phyloP scores from a whole-genome alignment of 2,797 vertebrate species.

The Chelon auratus region DNA sequence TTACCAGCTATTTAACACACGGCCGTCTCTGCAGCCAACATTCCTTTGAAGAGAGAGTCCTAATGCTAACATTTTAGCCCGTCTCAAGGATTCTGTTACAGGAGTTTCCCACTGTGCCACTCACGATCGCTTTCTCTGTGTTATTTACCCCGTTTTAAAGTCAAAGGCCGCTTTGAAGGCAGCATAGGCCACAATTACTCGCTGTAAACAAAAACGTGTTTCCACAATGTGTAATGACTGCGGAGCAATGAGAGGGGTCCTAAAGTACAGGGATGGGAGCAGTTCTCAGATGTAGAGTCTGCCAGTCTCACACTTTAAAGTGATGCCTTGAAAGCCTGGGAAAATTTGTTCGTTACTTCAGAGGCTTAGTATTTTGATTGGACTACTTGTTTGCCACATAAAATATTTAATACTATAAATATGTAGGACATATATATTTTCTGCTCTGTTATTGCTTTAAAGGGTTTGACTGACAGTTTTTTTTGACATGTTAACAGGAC shows the following conservation, averaged over 20 bases:
- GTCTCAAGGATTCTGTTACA: conserved; percentile 17
- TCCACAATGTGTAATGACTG: conserved; percentile 70
- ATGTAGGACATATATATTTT: background rate
- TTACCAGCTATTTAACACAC: conserved; percentile 57
- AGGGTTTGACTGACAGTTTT: conserved; percentile 2
- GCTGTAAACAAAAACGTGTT: conserved; percentile 73
- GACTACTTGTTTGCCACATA: conserved; percentile 42
- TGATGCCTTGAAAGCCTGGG: conserved; percentile 59
- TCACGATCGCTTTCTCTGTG: conserved; percentile 60
- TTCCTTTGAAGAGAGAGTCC: conserved; percentile 60
- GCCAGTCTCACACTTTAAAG: conserved; percentile 57
- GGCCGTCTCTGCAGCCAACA: conserved; percentile 58
- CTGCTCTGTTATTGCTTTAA: too few relatives aligned
- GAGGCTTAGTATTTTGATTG: conserved; percentile 35
- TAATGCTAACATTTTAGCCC: conserved; percentile 44
- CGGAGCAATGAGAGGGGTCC: conserved; percentile 66
- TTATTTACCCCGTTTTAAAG: conserved; percentile 62
- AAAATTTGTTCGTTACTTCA: conserved; percentile 55
- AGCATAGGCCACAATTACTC: conserved; percentile 81
- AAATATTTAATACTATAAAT: conserved; percentile 1
- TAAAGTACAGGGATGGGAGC: conserved; percentile 78
- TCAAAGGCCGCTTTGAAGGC: conserved; percentile 78
- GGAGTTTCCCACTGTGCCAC: conserved; percentile 45
- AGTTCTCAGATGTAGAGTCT: conserved; percentile 54
- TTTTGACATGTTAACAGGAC: conserved; percentile 82